Conservation (phyloP, 2,888 invertebrate species). For the Agriotes lineatus region DNA sequence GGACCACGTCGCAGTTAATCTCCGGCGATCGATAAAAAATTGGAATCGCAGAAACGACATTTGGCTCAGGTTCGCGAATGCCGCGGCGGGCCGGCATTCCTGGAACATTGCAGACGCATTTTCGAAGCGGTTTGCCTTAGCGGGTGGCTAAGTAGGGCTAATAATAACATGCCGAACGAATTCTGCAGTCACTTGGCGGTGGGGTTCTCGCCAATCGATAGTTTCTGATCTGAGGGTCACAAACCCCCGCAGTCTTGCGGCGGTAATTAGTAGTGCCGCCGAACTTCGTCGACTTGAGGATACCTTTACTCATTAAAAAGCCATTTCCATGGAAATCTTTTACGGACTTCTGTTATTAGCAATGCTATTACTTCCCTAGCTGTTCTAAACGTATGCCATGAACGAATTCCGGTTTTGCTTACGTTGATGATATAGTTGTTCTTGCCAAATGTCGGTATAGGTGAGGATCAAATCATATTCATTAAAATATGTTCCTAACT, state of each 20-base stretch:
- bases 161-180: slow-evolving; percentile 15
- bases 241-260: background rate
- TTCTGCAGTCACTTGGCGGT: background rate
- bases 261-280: too few relatives aligned
- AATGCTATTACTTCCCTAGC: too few relatives aligned
- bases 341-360: too few relatives aligned
- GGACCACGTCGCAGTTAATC: background rate
- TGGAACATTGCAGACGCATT: background rate
- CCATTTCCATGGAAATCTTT: too few relatives aligned
- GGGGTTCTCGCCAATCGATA: slow-evolving; percentile 3
- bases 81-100: background rate
- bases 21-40: background rate
- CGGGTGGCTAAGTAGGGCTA: slow-evolving; percentile 17
- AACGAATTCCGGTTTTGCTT: too few relatives aligned
- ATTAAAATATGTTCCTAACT: too few relatives aligned
- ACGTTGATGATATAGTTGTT: too few relatives aligned
- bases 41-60: slow-evolving; percentile 6
- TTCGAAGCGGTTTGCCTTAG: background rate
- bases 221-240: background rate
- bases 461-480: too few relatives aligned
- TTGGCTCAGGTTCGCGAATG: slow-evolving; percentile 8
- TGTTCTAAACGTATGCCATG: too few relatives aligned
- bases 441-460: too few relatives aligned
- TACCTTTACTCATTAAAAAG: too few relatives aligned
- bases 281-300: too few relatives aligned